These are phyloP conservation scores for Penaeus vannamei DNA, from an alignment of 1,140 invertebrate species.

Conservation along the genomic window DNA sequence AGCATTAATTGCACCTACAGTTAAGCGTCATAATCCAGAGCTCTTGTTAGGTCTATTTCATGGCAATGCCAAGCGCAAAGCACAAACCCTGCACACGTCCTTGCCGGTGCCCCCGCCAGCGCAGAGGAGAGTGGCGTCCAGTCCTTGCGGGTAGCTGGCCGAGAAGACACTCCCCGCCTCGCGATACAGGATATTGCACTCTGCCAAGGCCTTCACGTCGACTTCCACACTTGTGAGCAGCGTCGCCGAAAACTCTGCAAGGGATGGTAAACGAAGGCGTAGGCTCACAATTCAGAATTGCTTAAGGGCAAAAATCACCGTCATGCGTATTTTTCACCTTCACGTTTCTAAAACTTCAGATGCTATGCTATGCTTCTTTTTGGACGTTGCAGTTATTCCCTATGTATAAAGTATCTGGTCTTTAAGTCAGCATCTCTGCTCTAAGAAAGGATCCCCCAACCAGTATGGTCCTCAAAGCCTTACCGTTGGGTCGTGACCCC, in stretches of 20 bases:
- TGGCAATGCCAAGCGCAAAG: too few species aligned
- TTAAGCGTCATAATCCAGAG: not conserved
- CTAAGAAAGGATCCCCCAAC: too few species aligned
- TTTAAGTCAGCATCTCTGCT: too few species aligned
- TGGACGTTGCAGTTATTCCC: too few species aligned
- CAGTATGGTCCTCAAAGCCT: not conserved
- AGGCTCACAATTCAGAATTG: too few species aligned
- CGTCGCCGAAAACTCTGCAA: not conserved
- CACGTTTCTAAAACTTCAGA: too few species aligned
- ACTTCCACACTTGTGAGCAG: conserved; percentile 21
- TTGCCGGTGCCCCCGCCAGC: not conserved
- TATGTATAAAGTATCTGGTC: too few species aligned
- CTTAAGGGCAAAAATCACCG: too few species aligned
- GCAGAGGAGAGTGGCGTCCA: conserved; percentile 18
- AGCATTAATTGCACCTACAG: not conserved
- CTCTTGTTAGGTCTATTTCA: too few species aligned
- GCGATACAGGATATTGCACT: conserved; percentile 21
- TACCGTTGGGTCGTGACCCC: conserved; percentile 43
- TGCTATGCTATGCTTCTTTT: too few species aligned
- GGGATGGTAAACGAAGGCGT: too few species aligned
- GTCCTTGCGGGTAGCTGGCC: not conserved
- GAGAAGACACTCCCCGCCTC: not conserved
- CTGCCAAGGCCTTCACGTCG: not conserved
- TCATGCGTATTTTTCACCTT: too few species aligned
- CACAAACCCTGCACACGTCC: conserved; percentile 28